Evolutionary conservation across 2,888 invertebrate genomes (phyloP).

Genomic region (Hipparchia sbordonii): DNA sequence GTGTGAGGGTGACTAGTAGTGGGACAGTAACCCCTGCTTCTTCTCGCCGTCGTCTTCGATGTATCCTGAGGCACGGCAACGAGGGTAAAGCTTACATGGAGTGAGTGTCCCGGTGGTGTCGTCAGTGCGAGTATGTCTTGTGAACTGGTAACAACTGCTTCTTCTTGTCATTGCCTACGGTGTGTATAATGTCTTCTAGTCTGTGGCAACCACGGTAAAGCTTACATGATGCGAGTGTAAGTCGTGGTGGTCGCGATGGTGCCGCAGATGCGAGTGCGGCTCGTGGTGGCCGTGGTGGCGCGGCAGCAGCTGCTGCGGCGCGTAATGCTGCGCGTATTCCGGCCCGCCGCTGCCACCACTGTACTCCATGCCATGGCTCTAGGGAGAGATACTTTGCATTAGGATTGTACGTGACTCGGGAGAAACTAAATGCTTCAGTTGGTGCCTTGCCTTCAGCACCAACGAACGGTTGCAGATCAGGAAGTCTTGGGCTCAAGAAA

Average conservation of each 20-base stretch:
- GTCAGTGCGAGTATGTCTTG: too few species aligned
- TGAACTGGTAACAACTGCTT: not conserved
- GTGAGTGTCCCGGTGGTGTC: too few species aligned
- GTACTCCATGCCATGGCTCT: conserved; percentile 82
- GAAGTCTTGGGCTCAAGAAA: not conserved
- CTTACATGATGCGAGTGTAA: conserved; percentile 77
- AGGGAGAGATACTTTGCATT: conserved; percentile 40
- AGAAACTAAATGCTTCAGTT: not conserved
- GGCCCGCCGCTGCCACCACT: conserved; percentile 71
- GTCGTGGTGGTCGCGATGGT: conserved; percentile 76
- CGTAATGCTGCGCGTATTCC: conserved; percentile 77
- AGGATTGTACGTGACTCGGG: not conserved
- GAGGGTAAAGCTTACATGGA: too few species aligned
- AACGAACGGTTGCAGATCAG: not conserved
- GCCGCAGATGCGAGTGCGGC: conserved; percentile 72
- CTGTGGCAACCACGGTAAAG: not conserved
- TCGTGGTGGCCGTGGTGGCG: conserved; percentile 76
- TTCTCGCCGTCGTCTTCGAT: too few species aligned
- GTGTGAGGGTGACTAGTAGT: too few species aligned
- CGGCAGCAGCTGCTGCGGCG: conserved; percentile 74
- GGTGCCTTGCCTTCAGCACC: not conserved
- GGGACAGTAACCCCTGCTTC: too few species aligned
- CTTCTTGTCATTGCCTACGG: not conserved
- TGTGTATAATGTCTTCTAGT: not conserved
- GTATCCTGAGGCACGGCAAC: too few species aligned